A percentile compares a stretch with the other conserved stretches of the same genome.
Conservation (phyloP, 2,113 vertebrate species). For the Oenanthe oenanthe region DNA sequence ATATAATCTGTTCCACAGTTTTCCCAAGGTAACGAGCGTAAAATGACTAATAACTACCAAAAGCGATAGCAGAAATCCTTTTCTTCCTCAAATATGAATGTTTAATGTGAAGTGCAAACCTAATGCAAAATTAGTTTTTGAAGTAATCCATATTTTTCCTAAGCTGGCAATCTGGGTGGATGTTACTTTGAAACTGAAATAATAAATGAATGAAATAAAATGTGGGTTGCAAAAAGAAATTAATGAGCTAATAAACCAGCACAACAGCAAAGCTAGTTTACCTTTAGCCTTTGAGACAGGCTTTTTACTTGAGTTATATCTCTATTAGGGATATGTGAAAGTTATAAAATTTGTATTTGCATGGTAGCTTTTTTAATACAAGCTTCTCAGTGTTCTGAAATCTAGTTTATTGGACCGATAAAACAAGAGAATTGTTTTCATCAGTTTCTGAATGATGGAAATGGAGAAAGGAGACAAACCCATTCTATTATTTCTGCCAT, state of each 20-base stretch:
- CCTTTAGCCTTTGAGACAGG: conserved; percentile 36
- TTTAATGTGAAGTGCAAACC: conserved; percentile 28
- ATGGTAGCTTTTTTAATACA: not conserved
- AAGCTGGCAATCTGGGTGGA: not conserved
- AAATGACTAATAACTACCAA: conserved; percentile 23
- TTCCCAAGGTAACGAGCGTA: not conserved
- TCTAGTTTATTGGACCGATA: not conserved
- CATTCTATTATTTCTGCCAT: not conserved
- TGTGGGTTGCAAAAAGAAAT: conserved; percentile 14
- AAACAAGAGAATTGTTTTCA: not conserved
- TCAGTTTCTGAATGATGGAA: not conserved
- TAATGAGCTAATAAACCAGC: conserved; percentile 58
- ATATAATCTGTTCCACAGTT: not conserved
- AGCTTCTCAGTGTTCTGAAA: not conserved
- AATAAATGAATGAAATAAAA: conserved; percentile 37
- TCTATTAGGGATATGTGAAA: not conserved
- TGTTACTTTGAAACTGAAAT: conserved; percentile 10
- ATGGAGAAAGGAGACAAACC: not conserved
- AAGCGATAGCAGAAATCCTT: conserved; percentile 2
- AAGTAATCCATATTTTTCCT: conserved; percentile 8
- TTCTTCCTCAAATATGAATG: conserved; percentile 25
- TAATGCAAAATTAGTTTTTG: conserved; percentile 17
- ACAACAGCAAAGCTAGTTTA: conserved; percentile 37
- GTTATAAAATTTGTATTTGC: conserved; percentile 15
- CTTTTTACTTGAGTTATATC: conserved; percentile 54